Base-by-base conservation (phyloP, 1,140 invertebrate genomes). In the Drosophila malerkotliana region DNA sequence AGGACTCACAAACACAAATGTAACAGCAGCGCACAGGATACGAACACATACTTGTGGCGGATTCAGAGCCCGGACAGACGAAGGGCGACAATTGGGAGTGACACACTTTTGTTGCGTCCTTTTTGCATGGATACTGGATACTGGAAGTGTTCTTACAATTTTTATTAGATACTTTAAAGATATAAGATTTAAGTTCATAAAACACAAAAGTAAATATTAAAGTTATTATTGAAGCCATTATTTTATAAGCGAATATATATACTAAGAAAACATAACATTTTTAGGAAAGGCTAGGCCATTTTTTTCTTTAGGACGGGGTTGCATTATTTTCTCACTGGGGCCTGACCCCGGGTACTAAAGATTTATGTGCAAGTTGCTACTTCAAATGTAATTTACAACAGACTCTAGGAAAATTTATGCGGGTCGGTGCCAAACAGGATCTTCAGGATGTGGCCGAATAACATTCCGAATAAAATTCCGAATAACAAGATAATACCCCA, bases 311-410 rank as follows among this genome's bases (percentile, higher is more conserved):
- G 18, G 18, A 1, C 18, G 18, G 18, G 18, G 18, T 28, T 72
- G 24, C 51, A 67, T 76, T 79, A 72, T 69, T 51, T 83, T 44
- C 37, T 56, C 76, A 44, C 54, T 79, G 79, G 55, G 34, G 34
- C 34, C 34, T 37, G 34, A 44, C 49, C 45, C 48, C 8, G 59
- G 82, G 47, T 57, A 61, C 48, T 49, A 69, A 76, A 88, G 82
- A 87, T 87, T 87, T 87, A 87, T 87, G 83, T 72, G 78, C 56
- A 49, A 87, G 71, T 72, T 88, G 75, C 83, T 88, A 73, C 81
- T 87, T 82, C 77, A 81, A 78, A 81, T 85, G 81, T 85, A 87
- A 87, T 87, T 87, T 87, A 88, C 82, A 87, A 56, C 83, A 81
- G 78, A 66, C 64, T 61, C 83, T 59, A 14, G 54, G 55, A 49